Base-by-base conservation (phyloP, 2,888 invertebrate genomes). In the Polydrusus pterygomalis region DNA sequence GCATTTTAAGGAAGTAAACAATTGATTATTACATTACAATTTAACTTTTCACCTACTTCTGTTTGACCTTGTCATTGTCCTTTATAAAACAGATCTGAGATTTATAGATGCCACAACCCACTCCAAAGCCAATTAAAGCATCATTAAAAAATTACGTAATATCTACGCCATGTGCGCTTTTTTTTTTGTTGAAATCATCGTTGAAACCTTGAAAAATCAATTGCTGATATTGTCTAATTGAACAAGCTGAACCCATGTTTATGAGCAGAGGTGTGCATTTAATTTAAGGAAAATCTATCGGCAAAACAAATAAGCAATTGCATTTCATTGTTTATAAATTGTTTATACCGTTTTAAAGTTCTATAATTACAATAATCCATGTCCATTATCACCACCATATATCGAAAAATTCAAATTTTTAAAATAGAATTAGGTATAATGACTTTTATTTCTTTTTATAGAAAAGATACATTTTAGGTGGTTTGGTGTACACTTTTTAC, bases 171-270 rank as follows among this genome's bases (percentile, higher is more conserved):
- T 30, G n/a, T 70, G 70, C 58, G 58, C 43, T 38, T 70, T 70
- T 70, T 70, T 70, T 64, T 70, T 60, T 60, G 15, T 70, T 45
- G 9, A 17, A 17, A 60, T 49, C 34, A 60, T 18, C 45, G 15
- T 45, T 60, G 56, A 45, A 70, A 60, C 70, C 70, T 70, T 70
- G 70, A 70, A 70, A 58, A 60, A 70, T 70, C 70, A 70, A 70
- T 70, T 70, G 60, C 47, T 15, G 60, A 70, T 49, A 47, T 60
- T 70, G 70, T 70, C 49, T 43, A 70, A 70, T 70, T 60, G 56
- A 15, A 54, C 70, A 15, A 34, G 49, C 49, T 49, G 34, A 30
- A 38, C 58, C 38, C 38, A 18, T 38, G 58, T 60, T 60, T 60
- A 60, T 60, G 17, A 40, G 38, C 58, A 60, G 58, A 60, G 58